A percentile compares a stretch with the other conserved stretches of the same genome.
Evolutionary conservation across 1,140 invertebrate genomes (phyloP).

Genomic region (Drosophila watanabei): DNA sequence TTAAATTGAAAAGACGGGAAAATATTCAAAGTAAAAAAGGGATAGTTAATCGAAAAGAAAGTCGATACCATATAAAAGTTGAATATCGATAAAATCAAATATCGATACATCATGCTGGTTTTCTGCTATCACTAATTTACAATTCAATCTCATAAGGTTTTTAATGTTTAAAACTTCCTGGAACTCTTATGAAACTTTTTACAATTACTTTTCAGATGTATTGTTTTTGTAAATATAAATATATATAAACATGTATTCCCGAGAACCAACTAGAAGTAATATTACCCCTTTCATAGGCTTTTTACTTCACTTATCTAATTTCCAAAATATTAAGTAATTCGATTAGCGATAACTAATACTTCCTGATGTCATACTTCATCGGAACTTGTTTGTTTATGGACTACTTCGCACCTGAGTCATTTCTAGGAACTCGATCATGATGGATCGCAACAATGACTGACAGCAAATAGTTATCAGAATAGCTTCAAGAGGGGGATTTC

Average conservation of each 20-base stretch:
- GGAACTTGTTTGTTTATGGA: conserved; percentile 33
- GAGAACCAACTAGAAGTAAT: background rate
- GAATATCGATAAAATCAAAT: too few species aligned
- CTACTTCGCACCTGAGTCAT: conserved; percentile 20
- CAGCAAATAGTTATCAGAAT: conserved; percentile 6
- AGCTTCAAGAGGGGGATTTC: conserved; percentile 27
- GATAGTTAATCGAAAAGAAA: background rate
- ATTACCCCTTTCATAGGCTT: background rate
- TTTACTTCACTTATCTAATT: conserved; percentile 5
- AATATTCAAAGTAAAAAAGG: background rate
- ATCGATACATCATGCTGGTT: too few species aligned
- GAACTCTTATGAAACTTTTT: background rate
- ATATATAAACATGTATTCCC: background rate
- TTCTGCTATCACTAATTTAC: too few species aligned
- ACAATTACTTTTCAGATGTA: background rate
- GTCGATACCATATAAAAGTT: too few species aligned
- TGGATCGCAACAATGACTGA: conserved; percentile 10
- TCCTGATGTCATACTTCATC: conserved; percentile 26
- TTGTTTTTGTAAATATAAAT: background rate
- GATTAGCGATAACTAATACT: background rate
- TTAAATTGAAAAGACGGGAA: background rate
- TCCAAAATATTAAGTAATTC: conserved; percentile 8
- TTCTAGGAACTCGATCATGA: conserved; percentile 18
- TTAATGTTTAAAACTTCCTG: too few species aligned
- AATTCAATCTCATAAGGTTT: too few species aligned